Base-by-base conservation (phyloP, 2,888 invertebrate species). In the Osedax fenrisi region DNA sequence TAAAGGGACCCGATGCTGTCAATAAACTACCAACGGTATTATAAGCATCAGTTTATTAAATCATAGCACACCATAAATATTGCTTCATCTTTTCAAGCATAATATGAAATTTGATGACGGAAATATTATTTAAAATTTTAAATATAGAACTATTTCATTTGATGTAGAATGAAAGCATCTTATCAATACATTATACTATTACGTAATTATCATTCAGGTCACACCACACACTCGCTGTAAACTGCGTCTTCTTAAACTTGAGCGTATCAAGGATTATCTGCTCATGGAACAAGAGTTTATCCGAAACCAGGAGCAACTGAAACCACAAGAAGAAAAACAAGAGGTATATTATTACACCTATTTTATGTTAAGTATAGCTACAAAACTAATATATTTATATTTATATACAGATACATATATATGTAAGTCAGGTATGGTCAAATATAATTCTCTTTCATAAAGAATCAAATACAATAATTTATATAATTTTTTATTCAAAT, bases 281-380 rank as follows among this genome's bases (percentile, higher is more conserved):
- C 87, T 98, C 78, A 95, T 98, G 96, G 98, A 98, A 84, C 97
- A 97, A 84, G 98, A 99, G 83, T 98, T 98, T 83, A 96, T 99
- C 81, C 90, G 92, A 74, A 98, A 98, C 82, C 97, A 98, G 84
- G 97, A 99, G 85, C 89, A 96, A 77, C 87, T 98, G 24, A 98
- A 98, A 86, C 97, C 98, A 0, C 97, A 98, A 83, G 98, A 99
- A 85, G 97, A 98, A 81, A 95, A 96, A 83, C 95, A 97, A 83
- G 98, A 98, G 86, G 88, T 86, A 75, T 71, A 25, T 66, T 69
- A 17, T 5, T n/a, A n/a, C n/a, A n/a, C n/a, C n/a, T n/a, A n/a
- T n/a, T n/a, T n/a, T n/a, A n/a, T n/a, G n/a, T n/a, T n/a, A n/a
- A n/a, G n/a, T n/a, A n/a, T n/a, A n/a, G n/a, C n/a, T n/a, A n/a